A percentile compares a stretch with the other conserved stretches of the same genome.
Evolutionary conservation across 1,140 invertebrate species (phyloP).

Genomic region (Lycorma delicatula): DNA sequence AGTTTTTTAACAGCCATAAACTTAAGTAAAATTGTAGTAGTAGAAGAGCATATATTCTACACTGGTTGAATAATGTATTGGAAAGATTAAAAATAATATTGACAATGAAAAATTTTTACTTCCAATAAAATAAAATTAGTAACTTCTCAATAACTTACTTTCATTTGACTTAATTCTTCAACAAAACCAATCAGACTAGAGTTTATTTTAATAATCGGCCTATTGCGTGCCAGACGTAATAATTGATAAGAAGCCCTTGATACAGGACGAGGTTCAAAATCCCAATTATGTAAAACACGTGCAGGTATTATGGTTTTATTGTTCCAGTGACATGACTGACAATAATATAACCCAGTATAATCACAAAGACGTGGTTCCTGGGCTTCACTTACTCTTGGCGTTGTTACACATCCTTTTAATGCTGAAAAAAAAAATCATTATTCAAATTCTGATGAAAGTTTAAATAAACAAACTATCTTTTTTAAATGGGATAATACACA

Average conservation of each 20-base stretch:
- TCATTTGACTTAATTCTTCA: constrained; percentile 69
- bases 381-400: constrained; percentile 44
- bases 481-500: too few relatives aligned
- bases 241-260: constrained; percentile 66
- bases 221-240: constrained; percentile 51
- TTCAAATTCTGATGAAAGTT: too few relatives aligned
- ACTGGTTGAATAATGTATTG: not conserved
- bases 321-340: constrained; percentile 85
- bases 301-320: constrained; percentile 72
- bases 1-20: not conserved
- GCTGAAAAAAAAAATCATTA: too few relatives aligned
- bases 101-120: not conserved
- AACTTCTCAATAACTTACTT: constrained; percentile 41
- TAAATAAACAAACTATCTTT: too few relatives aligned
- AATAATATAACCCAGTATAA: constrained; percentile 85
- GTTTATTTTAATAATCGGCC: constrained; percentile 73
- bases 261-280: constrained; percentile 68
- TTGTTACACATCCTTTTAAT: not conserved
- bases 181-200: constrained; percentile 76
- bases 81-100: not conserved
- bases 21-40: not conserved
- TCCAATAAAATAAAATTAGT: not conserved
- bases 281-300: constrained; percentile 88
- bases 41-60: not conserved
- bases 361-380: constrained; percentile 73